Evolutionary conservation across 1,140 invertebrate genomes (phyloP).

Genomic region (Bombus sylvicola): DNA sequence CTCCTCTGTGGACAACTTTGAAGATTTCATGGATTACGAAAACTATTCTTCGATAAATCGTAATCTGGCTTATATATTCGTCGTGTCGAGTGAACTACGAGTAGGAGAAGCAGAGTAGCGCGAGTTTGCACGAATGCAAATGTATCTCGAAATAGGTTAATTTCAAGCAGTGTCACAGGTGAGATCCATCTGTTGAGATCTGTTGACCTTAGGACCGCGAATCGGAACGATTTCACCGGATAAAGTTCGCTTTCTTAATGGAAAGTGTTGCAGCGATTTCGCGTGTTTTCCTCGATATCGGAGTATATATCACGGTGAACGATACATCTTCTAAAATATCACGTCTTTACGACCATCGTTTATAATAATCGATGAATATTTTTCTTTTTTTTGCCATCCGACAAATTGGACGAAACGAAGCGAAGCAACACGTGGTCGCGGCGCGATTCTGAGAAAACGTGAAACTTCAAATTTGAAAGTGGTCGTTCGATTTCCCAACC

Average conservation of each 20-base stretch:
- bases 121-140: background rate
- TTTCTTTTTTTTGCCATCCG: no score
- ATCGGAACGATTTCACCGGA: constrained; percentile 34
- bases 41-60: no score
- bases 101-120: background rate
- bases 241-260: background rate
- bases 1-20: no score
- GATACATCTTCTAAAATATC: background rate
- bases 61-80: background rate
- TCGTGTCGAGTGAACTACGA: background rate
- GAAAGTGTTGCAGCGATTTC: background rate
- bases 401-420: no score
- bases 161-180: background rate
- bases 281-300: background rate
- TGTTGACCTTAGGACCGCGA: constrained; percentile 4
- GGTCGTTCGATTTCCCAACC: no score
- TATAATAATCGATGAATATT: background rate
- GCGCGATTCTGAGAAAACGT: no score
- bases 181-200: background rate
- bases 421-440: no score
- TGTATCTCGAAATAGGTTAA: background rate
- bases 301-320: no score
- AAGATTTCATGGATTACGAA: no score
- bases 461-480: no score
- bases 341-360: background rate